Base-by-base conservation (phyloP, 64 coral and sea anemone genomes). In the Stylophora pistillata region DNA sequence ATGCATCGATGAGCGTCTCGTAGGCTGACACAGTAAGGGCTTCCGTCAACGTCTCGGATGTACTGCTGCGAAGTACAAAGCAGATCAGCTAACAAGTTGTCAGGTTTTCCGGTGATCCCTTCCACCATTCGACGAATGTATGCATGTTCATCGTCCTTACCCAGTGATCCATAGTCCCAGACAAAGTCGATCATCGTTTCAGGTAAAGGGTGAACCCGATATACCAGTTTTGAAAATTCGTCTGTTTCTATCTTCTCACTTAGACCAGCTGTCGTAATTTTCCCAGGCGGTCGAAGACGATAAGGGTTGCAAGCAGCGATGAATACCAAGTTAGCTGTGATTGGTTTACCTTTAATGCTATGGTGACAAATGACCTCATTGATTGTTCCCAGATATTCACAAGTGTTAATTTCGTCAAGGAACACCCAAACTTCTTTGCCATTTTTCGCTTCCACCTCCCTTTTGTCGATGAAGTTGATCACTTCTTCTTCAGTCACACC, bases 101-200 rank as follows among this genome's bases (percentile, higher is more conserved):
- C 57, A 23, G 25, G 4, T 9, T 72, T 60, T 79, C 28, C 20
- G 27, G 53, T 58, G 13, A 92, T 33, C 14, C 76, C 86, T 69
- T 86, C 32, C 2, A 86, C 94, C 94, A 96, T 96, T 58, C 91
- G 90, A 15, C 65, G 17, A 61, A 96, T 96, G 86, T 96, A 96
- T 26, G 79, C 80, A 20, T 56, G 34, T 55, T 96, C 94, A 74
- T 95, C 94, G 14, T 86, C 52, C 5, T 71, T n/a, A 62, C 79
- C 85, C 11, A 95, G 85, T 15, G 94, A 91, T 27, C 94, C 94
- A 79, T 96, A 96, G 58, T 96, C 94, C 94, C 94, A 96, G 6
- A 96, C 94, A 73, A 92, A 95, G 86, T 95, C 94, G 32, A 92
- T 88, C 94, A 95, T 95, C n/a, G 94, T 91, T 81, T 96, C 94